These are phyloP conservation scores for Phyllopteryx taeniolatus DNA, from an alignment of 2,113 vertebrate species.

Conservation along the genomic window DNA sequence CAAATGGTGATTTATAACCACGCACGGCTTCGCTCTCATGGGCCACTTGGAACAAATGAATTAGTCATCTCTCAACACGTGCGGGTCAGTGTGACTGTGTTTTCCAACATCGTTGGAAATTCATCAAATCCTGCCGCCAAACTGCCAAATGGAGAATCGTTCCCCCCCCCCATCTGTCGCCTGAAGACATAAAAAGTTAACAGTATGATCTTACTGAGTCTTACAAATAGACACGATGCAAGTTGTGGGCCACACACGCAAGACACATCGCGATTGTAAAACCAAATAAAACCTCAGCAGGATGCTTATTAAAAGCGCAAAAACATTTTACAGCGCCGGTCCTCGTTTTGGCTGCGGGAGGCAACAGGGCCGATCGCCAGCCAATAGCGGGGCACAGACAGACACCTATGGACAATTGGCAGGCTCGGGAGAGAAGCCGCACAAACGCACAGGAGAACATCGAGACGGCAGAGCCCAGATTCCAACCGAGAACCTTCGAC, in stretches of 20 bases:
- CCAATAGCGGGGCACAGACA: no score
- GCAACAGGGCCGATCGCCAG: no score
- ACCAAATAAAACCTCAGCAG: background rate
- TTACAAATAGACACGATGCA: background rate
- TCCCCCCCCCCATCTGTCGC: background rate
- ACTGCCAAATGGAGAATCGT: background rate
- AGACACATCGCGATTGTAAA: background rate
- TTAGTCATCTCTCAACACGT: background rate
- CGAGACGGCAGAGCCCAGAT: background rate
- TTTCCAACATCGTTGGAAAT: background rate
- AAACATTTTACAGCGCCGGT: background rate
- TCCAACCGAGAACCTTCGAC: background rate
- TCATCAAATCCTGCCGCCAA: background rate
- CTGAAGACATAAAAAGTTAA: background rate
- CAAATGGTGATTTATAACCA: background rate
- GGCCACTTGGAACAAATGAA: conserved; percentile 5
- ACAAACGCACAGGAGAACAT: background rate
- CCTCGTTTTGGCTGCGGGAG: no score
- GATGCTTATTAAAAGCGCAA: background rate
- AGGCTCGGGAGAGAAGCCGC: background rate
- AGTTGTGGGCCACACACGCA: background rate
- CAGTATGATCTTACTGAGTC: background rate
- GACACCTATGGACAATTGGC: background rate
- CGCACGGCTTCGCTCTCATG: background rate
- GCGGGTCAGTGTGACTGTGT: background rate